Base-by-base conservation (phyloP, 2,113 vertebrate genomes). In the Blennius ocellaris region DNA sequence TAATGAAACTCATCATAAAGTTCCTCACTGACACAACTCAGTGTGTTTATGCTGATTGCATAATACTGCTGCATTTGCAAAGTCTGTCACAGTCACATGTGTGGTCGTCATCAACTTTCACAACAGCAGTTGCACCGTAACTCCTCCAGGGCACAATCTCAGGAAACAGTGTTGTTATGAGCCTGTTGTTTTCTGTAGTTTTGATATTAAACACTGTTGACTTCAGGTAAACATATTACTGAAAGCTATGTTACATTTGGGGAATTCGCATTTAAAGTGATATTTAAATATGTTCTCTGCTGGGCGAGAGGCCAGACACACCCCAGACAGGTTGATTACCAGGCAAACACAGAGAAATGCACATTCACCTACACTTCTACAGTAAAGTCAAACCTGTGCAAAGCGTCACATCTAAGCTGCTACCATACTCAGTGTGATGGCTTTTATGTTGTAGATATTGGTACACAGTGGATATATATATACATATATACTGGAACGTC, bases 71-170 rank as follows among this genome's bases (percentile, higher is more conserved):
- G 14, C 45, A 45, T 44, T 7, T 53, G n/a, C 30, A 55, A 65
- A 67, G 40, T 56, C 54, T n/a, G 47, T 75, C 30, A 49, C 21
- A 41, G 69, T 61, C 48, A 11, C 47, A 64, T 15, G 8, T 61
- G 45, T 15, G 14, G 44, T 37, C 7, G 15, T 41, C 6, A 40
- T 3, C 30, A 36, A 5, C 1, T 55, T 50, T 43, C 44, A n/a
- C 11, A 56, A 38, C 47, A 59, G 14, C 7, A 38, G 3, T 3
- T 63, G 39, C 30, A 3, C 11, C 41, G 6, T 5, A 38, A 50
- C 36, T 11, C 44, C 8, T 30, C 21, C 21, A 30, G 21, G 21
- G 21, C 4, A 16, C 8, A 10, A 30, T 45, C 39, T 45, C 14
- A 39, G 11, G 44, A 45, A 11, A 45, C 43, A 30, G 4, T 30